Percentiles rank a stretch among this genome's conserved stretches.
Conservation (phyloP, 2,797 vertebrate species). For the Sebastes umbrosus region DNA sequence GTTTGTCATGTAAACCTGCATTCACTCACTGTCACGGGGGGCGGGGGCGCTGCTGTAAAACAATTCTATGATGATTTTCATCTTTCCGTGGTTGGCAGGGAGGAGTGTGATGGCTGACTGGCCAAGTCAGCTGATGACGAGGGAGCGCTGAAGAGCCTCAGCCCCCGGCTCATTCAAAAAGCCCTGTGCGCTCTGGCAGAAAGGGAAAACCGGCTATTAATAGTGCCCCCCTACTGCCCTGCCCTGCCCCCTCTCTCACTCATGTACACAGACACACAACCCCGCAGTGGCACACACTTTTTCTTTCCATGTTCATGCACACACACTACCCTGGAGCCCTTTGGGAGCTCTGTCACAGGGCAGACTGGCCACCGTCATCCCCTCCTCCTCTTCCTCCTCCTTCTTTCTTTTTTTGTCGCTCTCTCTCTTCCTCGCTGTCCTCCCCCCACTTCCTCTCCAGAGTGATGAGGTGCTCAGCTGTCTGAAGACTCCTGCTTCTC, state of each 20-base stretch:
- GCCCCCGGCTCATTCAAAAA: constrained; percentile 45
- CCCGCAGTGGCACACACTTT: constrained; percentile 31
- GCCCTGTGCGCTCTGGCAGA: constrained; percentile 44
- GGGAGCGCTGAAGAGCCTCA: constrained; percentile 11
- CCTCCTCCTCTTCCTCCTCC: background rate
- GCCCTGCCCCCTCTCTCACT: constrained; percentile 22
- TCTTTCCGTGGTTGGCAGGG: background rate
- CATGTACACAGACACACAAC: constrained; percentile 25
- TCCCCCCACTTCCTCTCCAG: constrained; percentile 38
- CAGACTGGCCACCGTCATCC: constrained; percentile 22
- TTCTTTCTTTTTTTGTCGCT: background rate
- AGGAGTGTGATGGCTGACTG: constrained; percentile 10
- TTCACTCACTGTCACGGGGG: background rate
- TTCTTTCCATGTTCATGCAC: background rate
- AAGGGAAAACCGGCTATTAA: constrained; percentile 73
- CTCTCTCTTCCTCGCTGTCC: background rate
- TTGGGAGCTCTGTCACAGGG: constrained; percentile 44
- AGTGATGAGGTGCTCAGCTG: constrained; percentile 48
- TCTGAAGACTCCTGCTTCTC: constrained; percentile 42
- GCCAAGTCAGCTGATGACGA: constrained; percentile 22
- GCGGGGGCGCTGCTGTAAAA: background rate
- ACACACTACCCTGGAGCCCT: constrained; percentile 38
- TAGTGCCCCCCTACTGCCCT: constrained; percentile 44
- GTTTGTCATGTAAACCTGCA: background rate
- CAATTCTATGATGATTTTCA: background rate